Percentiles rank a stretch among this genome's conserved stretches.
phyloP scores from a whole-genome alignment of 1,140 invertebrate species.

The Schlechtendalia chinensis region DNA sequence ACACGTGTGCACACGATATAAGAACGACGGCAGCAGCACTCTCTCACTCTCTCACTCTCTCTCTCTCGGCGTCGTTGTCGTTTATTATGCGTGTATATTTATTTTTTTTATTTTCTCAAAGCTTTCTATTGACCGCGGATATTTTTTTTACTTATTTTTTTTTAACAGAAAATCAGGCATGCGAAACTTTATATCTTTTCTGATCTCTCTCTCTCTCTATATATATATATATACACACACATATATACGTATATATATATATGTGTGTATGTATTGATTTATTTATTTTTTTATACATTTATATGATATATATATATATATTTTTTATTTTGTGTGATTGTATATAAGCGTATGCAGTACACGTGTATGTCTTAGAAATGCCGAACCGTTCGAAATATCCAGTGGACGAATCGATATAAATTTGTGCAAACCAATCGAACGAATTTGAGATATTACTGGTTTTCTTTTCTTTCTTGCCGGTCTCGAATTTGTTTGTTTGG shows the following conservation, averaged over 20 bases:
- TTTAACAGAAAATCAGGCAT: conserved; percentile 46
- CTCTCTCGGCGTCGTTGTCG: background rate
- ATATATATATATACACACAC: background rate
- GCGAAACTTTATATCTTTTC: conserved; percentile 49
- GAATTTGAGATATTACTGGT: too few relatives aligned
- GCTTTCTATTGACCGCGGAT: conserved; percentile 35
- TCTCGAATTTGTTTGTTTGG: too few relatives aligned
- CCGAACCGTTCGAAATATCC: background rate
- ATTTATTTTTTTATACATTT: conserved; percentile 32
- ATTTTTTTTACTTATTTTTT: too few relatives aligned
- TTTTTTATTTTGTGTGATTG: conserved; percentile 47
- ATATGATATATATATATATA: conserved; percentile 48
- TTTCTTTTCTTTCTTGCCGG: too few relatives aligned
- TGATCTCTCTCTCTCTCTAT: too few relatives aligned
- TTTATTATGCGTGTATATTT: conserved; percentile 22
- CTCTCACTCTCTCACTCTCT: too few relatives aligned
- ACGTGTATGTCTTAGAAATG: conserved; percentile 7
- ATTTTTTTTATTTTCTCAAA: too few relatives aligned
- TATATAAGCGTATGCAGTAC: conserved; percentile 49
- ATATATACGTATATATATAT: too few relatives aligned
- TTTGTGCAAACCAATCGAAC: too few relatives aligned
- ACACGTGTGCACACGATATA: background rate
- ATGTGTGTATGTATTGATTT: conserved; percentile 27
- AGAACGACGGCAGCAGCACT: background rate
- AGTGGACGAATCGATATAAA: background rate